These are phyloP conservation scores for Zaprionus taronus DNA, from an alignment of 1,140 invertebrate species.

Conservation along the genomic window DNA sequence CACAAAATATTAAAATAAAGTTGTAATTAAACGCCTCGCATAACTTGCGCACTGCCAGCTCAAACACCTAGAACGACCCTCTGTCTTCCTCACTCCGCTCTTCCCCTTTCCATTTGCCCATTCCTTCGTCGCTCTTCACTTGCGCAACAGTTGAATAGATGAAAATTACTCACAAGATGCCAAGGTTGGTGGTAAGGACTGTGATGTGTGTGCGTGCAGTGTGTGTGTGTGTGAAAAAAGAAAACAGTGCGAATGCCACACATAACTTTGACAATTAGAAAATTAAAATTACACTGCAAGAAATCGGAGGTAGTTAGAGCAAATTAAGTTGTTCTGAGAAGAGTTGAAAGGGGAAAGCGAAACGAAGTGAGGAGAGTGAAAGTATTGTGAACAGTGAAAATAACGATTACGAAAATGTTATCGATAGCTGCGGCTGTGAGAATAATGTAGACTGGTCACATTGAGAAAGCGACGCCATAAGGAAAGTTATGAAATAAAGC, in stretches of 20 bases:
- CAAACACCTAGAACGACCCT: constrained; percentile 19
- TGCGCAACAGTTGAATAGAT: constrained; percentile 76
- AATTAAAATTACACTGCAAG: constrained; percentile 67
- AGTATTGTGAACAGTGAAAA: too few species aligned
- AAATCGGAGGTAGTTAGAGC: background rate
- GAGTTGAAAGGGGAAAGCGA: background rate
- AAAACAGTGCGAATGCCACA: constrained; percentile 29
- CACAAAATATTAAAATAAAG: constrained; percentile 80
- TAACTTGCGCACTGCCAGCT: constrained; percentile 39
- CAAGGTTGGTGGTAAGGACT: constrained; percentile 38
- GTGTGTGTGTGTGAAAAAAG: constrained; percentile 17
- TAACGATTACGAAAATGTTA: too few species aligned
- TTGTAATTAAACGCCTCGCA: constrained; percentile 78
- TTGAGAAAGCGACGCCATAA: too few species aligned
- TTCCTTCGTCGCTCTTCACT: constrained; percentile 1
- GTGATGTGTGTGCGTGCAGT: constrained; percentile 23
- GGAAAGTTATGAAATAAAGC: too few species aligned
- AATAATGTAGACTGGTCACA: too few species aligned
- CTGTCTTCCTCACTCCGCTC: background rate
- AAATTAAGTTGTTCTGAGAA: background rate
- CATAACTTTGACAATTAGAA: constrained; percentile 75
- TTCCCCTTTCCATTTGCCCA: background rate
- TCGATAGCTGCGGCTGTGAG: too few species aligned
- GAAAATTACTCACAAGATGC: constrained; percentile 70
- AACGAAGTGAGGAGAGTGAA: too few species aligned